Conservation (phyloP, 1,140 invertebrate species). For the Geopemphigus sp. region DNA sequence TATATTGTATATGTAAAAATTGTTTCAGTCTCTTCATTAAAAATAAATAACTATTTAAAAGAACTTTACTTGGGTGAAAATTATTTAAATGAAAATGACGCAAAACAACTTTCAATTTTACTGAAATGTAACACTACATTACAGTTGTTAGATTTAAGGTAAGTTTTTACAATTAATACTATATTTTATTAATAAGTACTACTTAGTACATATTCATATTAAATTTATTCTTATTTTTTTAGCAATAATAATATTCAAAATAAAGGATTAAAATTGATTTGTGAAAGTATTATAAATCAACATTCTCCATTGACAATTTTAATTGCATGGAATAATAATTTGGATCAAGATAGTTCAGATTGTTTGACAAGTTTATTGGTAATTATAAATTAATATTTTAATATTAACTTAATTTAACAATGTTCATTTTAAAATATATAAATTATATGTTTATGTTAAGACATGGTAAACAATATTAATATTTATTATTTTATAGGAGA, state of each 20-base stretch:
- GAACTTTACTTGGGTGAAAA: constrained; percentile 85
- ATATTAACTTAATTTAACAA: too few species aligned
- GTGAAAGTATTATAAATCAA: constrained; percentile 72
- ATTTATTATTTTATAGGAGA: constrained; percentile 58
- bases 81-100: constrained; percentile 70
- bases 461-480: not conserved
- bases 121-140: constrained; percentile 68
- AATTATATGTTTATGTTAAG: too few species aligned
- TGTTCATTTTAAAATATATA: too few species aligned
- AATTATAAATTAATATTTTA: not conserved
- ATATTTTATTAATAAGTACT: not conserved
- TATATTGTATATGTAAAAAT: not conserved
- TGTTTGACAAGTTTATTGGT: constrained; percentile 32
- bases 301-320: constrained; percentile 71
- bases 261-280: constrained; percentile 68
- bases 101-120: constrained; percentile 71
- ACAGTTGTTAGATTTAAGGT: constrained; percentile 74
- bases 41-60: constrained; percentile 73
- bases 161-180: constrained; percentile 47
- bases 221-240: constrained; percentile 52
- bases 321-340: constrained; percentile 80
- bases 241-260: constrained; percentile 77
- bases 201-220: not conserved
- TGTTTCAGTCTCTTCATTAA: constrained; percentile 70
- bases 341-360: constrained; percentile 14